Base-by-base conservation (phyloP, 2,113 vertebrate genomes). In the Ammodytes dubius region DNA sequence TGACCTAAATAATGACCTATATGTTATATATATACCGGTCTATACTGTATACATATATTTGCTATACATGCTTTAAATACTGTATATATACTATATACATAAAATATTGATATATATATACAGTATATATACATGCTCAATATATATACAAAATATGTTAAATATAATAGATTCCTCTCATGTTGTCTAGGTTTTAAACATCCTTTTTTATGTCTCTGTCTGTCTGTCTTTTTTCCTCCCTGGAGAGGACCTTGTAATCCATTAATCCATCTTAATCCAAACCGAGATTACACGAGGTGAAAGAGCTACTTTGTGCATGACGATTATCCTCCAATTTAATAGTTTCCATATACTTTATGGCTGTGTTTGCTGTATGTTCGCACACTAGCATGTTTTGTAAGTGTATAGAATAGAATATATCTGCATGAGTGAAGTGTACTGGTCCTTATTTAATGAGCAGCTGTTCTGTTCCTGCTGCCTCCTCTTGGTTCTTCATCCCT, bases 231-330 rank as follows among this genome's bases (percentile, higher is more conserved):
- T 27, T 27, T 27, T 66, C 53, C 57, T 50, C 13, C 8, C 7
- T 13, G 43, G 7, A 13, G 49, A 85, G 82, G 67, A 47, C 45
- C 37, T 78, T 77, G 54, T 92, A 93, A 94, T 92, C 91, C 90
- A 91, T 70, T 93, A 91, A 94, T 93, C 91, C 86, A 83, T 81
- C 5, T 85, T 91, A 93, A 93, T 91, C 90, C 84, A 80, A 90
- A 88, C 73, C 72, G 71, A 90, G 88, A 93, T 91, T 90, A 91
- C 47, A 14, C 67, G 81, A 87, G 83, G 88, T 89, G 88, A 94
- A 92, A 91, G 89, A 93, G 88, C 88, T 89, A 94, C 91, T 93
- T 93, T 92, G 90, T 89, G 77, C 40, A 76, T 15, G 53, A 83
- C 27, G 87, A 91, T 92, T 93, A 93, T 79, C 68, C 59, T 84